Conservation (phyloP, 2,113 vertebrate species). For the Patagioenas fasciata region DNA sequence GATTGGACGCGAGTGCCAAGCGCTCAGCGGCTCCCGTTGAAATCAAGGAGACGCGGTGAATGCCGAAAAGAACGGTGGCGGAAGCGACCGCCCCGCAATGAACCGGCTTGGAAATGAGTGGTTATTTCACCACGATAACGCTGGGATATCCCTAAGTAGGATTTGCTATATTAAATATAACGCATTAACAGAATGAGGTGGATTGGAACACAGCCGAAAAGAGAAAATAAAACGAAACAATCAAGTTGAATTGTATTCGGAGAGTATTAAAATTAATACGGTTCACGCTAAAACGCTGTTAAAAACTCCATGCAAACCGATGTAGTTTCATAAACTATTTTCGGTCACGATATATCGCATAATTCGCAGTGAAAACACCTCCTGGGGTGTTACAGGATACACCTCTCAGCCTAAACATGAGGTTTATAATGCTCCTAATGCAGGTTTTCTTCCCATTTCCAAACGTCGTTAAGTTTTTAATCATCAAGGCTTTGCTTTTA, state of each 20-base stretch:
- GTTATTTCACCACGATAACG: accelerated
- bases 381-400: not conserved
- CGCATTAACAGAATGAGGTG: accelerated
- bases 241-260: not conserved
- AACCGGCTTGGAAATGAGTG: accelerated
- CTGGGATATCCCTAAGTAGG: accelerated
- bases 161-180: not conserved
- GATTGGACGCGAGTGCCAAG: not conserved
- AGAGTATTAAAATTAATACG: not conserved
- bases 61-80: accelerated
- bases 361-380: not conserved
- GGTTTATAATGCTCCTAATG: accelerated
- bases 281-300: no score
- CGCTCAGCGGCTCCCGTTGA: not conserved
- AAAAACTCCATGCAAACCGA: not conserved
- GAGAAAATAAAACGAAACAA: not conserved
- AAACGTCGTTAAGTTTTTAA: not conserved
- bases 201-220: not conserved
- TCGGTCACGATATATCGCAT: accelerated
- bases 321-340: not conserved
- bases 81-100: not conserved
- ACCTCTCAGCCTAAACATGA: not conserved
- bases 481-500: not conserved
- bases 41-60: not conserved
- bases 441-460: not conserved